Percentiles rank a stretch among this genome's conserved stretches.
Evolutionary conservation across 2,797 vertebrate genomes (phyloP).

Genomic region (Hippoglossus hippoglossus): DNA sequence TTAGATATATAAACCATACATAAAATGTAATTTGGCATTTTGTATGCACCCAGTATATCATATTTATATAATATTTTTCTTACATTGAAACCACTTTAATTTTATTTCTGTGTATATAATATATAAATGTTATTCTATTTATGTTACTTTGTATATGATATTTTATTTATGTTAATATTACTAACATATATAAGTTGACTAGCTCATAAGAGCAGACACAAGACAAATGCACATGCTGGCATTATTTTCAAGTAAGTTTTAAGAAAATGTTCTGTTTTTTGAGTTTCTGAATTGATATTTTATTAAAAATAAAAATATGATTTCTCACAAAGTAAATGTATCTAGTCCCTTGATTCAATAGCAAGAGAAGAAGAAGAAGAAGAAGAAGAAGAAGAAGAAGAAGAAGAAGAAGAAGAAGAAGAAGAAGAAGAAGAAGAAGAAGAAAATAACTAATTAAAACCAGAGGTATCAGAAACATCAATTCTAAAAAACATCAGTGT

Average conservation of each 20-base stretch:
- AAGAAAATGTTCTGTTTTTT: too few relatives aligned
- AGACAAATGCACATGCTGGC: conserved; percentile 3
- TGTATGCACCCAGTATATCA: conserved; percentile 8
- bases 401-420: not conserved
- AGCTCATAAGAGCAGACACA: conserved; percentile 4
- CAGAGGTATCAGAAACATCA: too few relatives aligned
- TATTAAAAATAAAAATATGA: conserved; percentile 8
- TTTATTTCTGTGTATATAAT: conserved; percentile 54
- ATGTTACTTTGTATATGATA: conserved; percentile 56
- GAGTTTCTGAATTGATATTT: not conserved
- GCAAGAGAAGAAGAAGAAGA: not conserved
- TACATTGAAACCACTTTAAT: conserved; percentile 38
- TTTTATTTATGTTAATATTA: conserved; percentile 66
- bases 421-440: not conserved
- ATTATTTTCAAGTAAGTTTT: conserved; percentile 2
- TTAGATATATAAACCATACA: not conserved
- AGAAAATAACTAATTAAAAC: too few relatives aligned
- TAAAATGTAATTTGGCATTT: not conserved
- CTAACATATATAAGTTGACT: conserved; percentile 1
- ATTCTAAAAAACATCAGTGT: too few relatives aligned
- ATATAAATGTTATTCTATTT: conserved; percentile 62
- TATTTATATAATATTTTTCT: conserved; percentile 49
- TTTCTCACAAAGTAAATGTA: not conserved
- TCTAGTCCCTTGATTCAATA: not conserved
- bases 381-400: too few relatives aligned